Percentiles rank a stretch among this genome's conserved stretches.
Evolutionary conservation across 1,140 invertebrate species (phyloP).

Genomic region (Coelopa frigida): DNA sequence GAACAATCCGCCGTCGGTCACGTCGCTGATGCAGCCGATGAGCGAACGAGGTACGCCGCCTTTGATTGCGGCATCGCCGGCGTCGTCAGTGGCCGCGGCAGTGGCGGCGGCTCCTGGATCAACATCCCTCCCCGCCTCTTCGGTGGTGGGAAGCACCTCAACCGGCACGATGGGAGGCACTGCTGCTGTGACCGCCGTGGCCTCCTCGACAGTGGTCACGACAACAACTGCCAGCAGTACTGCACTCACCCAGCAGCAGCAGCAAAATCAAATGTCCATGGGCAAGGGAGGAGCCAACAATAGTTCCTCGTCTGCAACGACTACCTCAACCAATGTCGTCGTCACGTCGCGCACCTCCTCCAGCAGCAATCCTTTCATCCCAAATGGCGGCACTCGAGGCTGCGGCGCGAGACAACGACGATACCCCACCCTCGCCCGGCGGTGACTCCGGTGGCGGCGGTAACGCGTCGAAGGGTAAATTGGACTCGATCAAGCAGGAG

Average conservation of each 20-base stretch:
- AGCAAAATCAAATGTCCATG: conserved; percentile 14
- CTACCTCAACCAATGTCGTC: conserved; percentile 15
- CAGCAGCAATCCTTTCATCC: conserved; percentile 52
- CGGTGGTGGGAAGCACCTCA: conserved; percentile 14
- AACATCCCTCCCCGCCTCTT: conserved; percentile 6
- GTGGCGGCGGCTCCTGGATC: conserved; percentile 13
- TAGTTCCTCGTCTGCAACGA: conserved; percentile 10
- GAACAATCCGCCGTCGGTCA: conserved; percentile 48
- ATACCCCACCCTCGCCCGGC: conserved; percentile 59
- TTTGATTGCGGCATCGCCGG: conserved; percentile 29
- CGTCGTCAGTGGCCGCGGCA: conserved; percentile 21
- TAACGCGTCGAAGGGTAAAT: conserved; percentile 51
- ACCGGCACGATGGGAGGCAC: conserved; percentile 3
- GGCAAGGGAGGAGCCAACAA: conserved; percentile 11
- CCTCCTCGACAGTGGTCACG: conserved; percentile 25
- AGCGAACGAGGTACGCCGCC: conserved; percentile 34
- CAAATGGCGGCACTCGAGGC: conserved; percentile 66
- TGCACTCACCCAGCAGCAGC: conserved; percentile 16
- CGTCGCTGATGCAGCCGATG: conserved; percentile 42
- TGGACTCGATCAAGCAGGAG: conserved; percentile 59
- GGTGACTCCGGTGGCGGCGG: conserved; percentile 39
- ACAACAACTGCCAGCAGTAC: conserved; percentile 25
- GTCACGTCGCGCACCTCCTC: conserved; percentile 23
- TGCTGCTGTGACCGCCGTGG: conserved; percentile 16
- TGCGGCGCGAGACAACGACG: conserved; percentile 54